phyloP scores from a whole-genome alignment of 2,113 vertebrate genomes.

The Hyla sarda region DNA sequence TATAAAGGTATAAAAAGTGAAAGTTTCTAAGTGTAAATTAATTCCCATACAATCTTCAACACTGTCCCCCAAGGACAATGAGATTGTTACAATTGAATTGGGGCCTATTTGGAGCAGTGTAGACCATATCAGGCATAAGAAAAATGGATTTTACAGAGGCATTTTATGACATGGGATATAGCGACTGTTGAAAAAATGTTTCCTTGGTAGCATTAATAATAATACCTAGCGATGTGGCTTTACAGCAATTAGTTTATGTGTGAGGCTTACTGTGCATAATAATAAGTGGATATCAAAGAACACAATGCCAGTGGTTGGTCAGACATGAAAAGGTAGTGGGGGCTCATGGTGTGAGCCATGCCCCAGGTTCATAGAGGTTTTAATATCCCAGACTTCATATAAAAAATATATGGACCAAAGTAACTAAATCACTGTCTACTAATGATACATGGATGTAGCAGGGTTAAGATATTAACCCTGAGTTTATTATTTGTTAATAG shows the following conservation, averaged over 20 bases:
- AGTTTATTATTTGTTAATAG: not conserved
- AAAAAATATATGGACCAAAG: not conserved
- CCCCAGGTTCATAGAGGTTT: not conserved
- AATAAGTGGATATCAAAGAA: constrained; percentile 20
- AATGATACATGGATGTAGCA: not conserved
- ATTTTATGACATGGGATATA: not conserved
- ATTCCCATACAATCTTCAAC: too few species aligned
- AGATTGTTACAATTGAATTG: not conserved
- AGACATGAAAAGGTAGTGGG: constrained; percentile 8
- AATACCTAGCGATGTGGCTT: not conserved
- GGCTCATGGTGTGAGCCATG: not conserved
- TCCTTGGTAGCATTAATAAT: not conserved
- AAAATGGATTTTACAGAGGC: not conserved
- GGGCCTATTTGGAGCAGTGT: not conserved
- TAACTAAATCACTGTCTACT: not conserved
- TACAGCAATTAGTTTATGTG: constrained; percentile 13
- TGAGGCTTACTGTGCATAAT: not conserved
- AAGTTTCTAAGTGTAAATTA: too few species aligned
- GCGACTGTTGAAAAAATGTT: not conserved
- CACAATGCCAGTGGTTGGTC: constrained; percentile 10
- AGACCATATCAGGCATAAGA: not conserved
- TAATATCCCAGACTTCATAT: not conserved
- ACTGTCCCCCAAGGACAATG: not conserved
- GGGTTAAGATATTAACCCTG: not conserved
- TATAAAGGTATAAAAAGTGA: too few species aligned